phyloP scores from a whole-genome alignment of 1,140 invertebrate species.

The Drosophila pectinifera region DNA sequence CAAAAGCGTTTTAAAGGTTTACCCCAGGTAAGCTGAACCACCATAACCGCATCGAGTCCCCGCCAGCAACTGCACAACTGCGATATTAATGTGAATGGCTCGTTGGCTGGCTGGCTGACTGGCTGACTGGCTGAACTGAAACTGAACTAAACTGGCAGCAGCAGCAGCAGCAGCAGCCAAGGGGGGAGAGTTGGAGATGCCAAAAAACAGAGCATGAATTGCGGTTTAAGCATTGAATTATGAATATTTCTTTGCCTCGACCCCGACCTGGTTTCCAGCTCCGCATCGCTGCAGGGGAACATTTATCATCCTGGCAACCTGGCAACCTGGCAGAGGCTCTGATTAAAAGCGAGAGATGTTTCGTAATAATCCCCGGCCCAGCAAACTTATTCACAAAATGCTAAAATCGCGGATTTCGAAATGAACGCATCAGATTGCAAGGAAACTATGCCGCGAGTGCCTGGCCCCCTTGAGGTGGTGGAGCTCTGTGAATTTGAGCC shows the following conservation, averaged over 20 bases:
- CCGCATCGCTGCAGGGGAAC: conserved; percentile 32
- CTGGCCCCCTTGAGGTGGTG: background rate
- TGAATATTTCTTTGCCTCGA: conserved; percentile 70
- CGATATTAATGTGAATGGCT: conserved; percentile 78
- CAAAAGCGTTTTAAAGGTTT: conserved; percentile 82
- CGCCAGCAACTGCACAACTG: conserved; percentile 36
- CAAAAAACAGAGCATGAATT: conserved; percentile 70
- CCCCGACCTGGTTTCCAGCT: conserved; percentile 43
- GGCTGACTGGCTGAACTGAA: conserved; percentile 24
- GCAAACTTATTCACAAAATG: conserved; percentile 38
- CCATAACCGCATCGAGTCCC: conserved; percentile 3
- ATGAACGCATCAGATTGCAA: conserved; percentile 31
- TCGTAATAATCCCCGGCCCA: conserved; percentile 35
- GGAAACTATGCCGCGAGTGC: conserved; percentile 7
- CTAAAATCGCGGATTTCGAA: conserved; percentile 28
- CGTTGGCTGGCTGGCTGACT: conserved; percentile 21
- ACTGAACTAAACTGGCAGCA: conserved; percentile 62
- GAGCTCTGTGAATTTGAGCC: conserved; percentile 12
- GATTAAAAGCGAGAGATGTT: conserved; percentile 75
- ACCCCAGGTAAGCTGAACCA: conserved; percentile 71
- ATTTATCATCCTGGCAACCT: conserved; percentile 68
- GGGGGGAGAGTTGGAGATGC: conserved; percentile 8
- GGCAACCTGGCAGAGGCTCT: conserved; percentile 47
- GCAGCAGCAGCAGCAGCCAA: background rate
- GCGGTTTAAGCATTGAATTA: conserved; percentile 82